Base-by-base conservation (phyloP, 2,888 invertebrate species). In the Drosophila longiperda region DNA sequence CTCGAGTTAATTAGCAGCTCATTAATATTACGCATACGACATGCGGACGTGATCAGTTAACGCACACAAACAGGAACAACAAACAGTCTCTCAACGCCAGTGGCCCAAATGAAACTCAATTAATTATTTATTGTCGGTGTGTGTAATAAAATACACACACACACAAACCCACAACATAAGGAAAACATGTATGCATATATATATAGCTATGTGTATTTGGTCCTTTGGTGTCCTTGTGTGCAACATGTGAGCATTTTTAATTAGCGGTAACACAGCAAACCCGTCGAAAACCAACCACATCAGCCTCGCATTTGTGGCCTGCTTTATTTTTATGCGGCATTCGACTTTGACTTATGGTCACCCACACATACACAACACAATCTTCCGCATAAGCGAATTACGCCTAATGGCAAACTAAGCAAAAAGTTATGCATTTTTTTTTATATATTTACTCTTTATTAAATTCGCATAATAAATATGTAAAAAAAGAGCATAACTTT, bases 21-120 rank as follows among this genome's bases (percentile, higher is more conserved):
- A 89, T 89, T 85, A 87, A 85, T 82, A 87, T 78, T 85, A 78
- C 75, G 85, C 83, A 89, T 78, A 80, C 85, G 85, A 60, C 80
- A 60, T 63, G 89, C 72, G 73, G 85, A 75, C 78, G 72, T 82
- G 69, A 75, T 63, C 73, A 83, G 78, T 81, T 82, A 57, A 45
- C 62, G 34, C 62, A 65, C 42, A 68, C 45, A 55, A 65, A 54
- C 63, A 67, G 42, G 38, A 55, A 55, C 38, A 38, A 38, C n/a
- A 12, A 26, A 29, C 29, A 29, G 29, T 29, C 29, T 23, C 45
- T 8, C 50, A 33, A 38, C 15, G 72, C 55, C 58, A 59, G 61
- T 17, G 17, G 53, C 62, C 52, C 75, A 55, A 42, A 50, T 52
- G 7, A 34, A 75, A 75, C 72, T 66, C 75, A 82, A 89, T 87